Base-by-base conservation (phyloP, 2,113 vertebrate species). In the Calypte anna region DNA sequence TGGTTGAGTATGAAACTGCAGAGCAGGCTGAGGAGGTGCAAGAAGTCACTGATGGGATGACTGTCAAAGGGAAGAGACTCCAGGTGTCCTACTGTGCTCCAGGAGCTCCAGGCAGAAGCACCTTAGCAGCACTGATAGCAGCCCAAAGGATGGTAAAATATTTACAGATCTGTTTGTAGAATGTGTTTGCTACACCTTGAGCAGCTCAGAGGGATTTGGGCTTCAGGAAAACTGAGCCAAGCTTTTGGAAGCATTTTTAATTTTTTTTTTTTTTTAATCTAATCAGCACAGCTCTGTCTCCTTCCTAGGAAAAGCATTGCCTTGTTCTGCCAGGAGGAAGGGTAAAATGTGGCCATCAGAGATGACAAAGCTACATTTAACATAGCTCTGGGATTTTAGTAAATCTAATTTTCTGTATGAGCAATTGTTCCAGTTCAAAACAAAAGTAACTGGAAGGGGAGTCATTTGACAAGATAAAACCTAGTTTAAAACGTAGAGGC, bases 41-140 rank as follows among this genome's bases (percentile, higher is more conserved):
- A 23, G 97, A 97, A 10, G 97, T 97, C 67, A 98, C 98, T 25
- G 96, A 99, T 61, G 97, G 98, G 23, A 97, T 96, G 8, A 90
- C 88, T 73, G 81, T 99, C 95, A 94, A 97, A 54, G 99, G 98
- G 19, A 98, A 96, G 96, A 98, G 98, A 94, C 90, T 99, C 20
- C 99, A 98, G 8, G 98, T 99, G 67, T 99, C 99, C 3, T 99
- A 98, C 96, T 99, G 99, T 63, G 98, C 98, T 77, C 99, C 99
- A 0, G 99, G 99, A 69, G 98, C 99, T 0, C 98, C 99, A 1
- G 99, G 99, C n/a, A 98, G 99, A 88, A 99, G 99, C 96, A 99
- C 99, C 0, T 94, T 99, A 84, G 99, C 99, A 24, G 99, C 99
- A 2, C 97, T 99, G 50, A 99, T 99, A 70, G 99, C 99, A 6